Percentiles rank a stretch among this genome's conserved stretches.
phyloP scores from a whole-genome alignment of 1,140 invertebrate species.

The Melanaphis sacchari region DNA sequence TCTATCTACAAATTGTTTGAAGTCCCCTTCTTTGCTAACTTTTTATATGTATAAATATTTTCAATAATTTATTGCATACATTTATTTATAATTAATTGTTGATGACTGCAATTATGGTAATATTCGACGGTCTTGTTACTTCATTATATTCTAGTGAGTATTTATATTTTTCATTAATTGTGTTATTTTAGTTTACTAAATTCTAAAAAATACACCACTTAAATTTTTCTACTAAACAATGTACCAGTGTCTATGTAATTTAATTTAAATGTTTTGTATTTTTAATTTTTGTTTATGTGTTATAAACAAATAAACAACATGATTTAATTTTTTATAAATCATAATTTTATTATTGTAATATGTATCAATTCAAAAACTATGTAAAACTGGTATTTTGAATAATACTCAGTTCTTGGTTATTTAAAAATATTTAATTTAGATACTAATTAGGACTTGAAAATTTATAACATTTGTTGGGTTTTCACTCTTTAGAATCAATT shows the following conservation, averaged over 20 bases:
- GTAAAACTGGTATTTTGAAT: not conserved
- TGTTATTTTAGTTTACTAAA: not conserved
- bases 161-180: not conserved
- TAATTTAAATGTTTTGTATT: not conserved
- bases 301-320: no score
- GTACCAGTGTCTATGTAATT: not conserved
- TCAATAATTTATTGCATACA: not conserved
- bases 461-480: not conserved
- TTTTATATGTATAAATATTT: constrained; percentile 1
- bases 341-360: not conserved
- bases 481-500: not conserved
- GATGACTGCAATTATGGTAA: not conserved
- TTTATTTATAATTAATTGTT: not conserved
- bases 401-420: not conserved
- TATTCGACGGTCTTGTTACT: not conserved
- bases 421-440: not conserved
- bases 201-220: not conserved
- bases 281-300: no score
- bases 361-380: not conserved
- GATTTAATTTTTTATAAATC: not conserved
- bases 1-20: not conserved
- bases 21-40: not conserved
- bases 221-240: no score
- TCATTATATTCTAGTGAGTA: not conserved
- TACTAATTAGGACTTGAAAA: no score